These are phyloP conservation scores for Microchrysa polita DNA, from an alignment of 2,888 invertebrate species.

Conservation along the genomic window DNA sequence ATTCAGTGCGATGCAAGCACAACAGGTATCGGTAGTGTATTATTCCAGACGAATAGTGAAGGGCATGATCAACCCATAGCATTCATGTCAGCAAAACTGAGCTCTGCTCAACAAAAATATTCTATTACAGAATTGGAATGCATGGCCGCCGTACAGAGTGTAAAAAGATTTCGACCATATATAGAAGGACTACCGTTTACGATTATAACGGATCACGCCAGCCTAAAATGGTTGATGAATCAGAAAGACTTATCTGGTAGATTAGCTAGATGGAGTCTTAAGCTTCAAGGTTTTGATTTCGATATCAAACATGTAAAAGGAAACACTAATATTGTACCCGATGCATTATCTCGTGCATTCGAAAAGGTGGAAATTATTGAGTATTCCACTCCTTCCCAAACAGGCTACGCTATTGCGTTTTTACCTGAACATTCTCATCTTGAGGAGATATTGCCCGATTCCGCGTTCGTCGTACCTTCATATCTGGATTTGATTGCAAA, in stretches of 20 bases:
- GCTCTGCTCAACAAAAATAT: neutral
- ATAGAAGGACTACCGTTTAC: constrained; percentile 40
- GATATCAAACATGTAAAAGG: neutral
- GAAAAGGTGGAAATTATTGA: neutral
- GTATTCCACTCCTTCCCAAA: no score
- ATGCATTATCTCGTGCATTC: neutral
- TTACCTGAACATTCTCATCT: neutral
- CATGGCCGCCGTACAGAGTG: constrained; percentile 19
- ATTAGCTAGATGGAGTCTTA: neutral
- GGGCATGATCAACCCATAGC: neutral
- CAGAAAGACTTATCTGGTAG: constrained; percentile 8
- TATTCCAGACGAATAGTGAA: constrained; percentile 32
- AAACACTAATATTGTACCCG: neutral
- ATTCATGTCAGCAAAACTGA: neutral
- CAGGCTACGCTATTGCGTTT: no score
- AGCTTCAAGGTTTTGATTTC: neutral
- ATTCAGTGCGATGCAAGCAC: constrained; percentile 43
- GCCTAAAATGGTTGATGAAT: constrained; percentile 18
- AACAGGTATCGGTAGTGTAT: constrained; percentile 34
- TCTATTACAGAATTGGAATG: constrained; percentile 11
- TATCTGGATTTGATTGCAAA: neutral
- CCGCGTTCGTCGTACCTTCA: neutral
- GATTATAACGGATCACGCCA: neutral
- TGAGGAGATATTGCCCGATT: neutral
- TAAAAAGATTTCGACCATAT: constrained; percentile 46